phyloP scores from a whole-genome alignment of 1,140 invertebrate species.

The Drosophila serrata region DNA sequence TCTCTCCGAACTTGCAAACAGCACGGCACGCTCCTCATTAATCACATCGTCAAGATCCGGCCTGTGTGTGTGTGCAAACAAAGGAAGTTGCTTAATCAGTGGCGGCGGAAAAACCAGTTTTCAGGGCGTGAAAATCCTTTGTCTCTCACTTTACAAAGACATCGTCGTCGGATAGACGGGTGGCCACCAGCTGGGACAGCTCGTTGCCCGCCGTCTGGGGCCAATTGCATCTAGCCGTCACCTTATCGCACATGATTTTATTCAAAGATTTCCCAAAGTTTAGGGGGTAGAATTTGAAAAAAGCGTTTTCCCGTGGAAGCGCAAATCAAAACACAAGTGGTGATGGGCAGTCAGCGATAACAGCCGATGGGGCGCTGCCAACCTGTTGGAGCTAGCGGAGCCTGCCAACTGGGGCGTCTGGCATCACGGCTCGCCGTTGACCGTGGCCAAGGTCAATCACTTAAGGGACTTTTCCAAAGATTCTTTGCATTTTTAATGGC shows the following conservation, averaged over 20 bases:
- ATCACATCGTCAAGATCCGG: slow-evolving; percentile 68
- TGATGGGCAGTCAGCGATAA: slow-evolving; percentile 18
- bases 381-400: background rate
- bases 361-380: slow-evolving; percentile 20
- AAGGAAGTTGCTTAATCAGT: slow-evolving; percentile 23
- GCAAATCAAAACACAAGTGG: slow-evolving; percentile 35
- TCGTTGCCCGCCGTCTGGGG: slow-evolving; percentile 57
- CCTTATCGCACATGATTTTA: slow-evolving; percentile 53
- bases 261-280: background rate
- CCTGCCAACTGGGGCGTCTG: slow-evolving; percentile 15
- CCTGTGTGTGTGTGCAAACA: slow-evolving; percentile 36
- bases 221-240: slow-evolving; percentile 61
- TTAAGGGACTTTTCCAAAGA: background rate
- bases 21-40: slow-evolving; percentile 61
- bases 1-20: slow-evolving; percentile 49
- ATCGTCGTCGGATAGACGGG: slow-evolving; percentile 62
- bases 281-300: background rate
- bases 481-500: background rate
- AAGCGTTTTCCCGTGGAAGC: slow-evolving; percentile 4
- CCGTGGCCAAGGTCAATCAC: slow-evolving; percentile 17
- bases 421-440: slow-evolving; percentile 10
- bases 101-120: slow-evolving; percentile 52
- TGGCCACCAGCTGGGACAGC: slow-evolving; percentile 53
- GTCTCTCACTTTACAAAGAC: slow-evolving; percentile 77
- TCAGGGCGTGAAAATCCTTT: slow-evolving; percentile 64